A percentile compares a stretch with the other conserved stretches of the same genome.
phyloP scores from a whole-genome alignment of 2,888 invertebrate genomes.

The Rhamphomyia laevipes region DNA sequence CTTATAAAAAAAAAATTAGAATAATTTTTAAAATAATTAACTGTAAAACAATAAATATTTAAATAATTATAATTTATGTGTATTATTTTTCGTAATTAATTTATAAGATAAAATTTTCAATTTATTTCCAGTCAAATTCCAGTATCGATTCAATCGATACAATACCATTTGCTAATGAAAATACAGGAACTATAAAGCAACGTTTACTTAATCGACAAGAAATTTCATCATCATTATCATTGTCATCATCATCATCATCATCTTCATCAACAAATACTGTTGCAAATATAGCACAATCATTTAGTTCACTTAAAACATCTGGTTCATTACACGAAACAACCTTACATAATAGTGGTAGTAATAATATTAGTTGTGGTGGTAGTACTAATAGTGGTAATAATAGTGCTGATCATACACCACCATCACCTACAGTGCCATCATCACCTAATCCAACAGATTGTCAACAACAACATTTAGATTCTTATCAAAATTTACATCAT shows the following conservation, averaged over 20 bases:
- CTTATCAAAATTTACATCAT: background rate
- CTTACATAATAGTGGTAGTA: slow-evolving; percentile 16
- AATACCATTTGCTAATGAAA: slow-evolving; percentile 95
- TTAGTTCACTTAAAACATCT: slow-evolving; percentile 37
- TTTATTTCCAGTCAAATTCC: slow-evolving; percentile 65
- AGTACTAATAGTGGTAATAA: slow-evolving; percentile 7
- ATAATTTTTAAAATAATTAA: too few species aligned
- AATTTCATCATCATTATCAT: slow-evolving; percentile 30
- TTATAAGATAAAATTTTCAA: slow-evolving; percentile 27
- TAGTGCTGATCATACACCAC: slow-evolving; percentile 7
- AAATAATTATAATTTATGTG: too few species aligned
- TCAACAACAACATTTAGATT: background rate
- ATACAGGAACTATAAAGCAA: slow-evolving; percentile 96
- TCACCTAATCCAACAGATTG: slow-evolving; percentile 10
- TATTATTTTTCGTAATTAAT: background rate
- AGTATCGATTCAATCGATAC: slow-evolving; percentile 89
- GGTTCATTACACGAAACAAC: slow-evolving; percentile 40
- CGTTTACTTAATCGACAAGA: slow-evolving; percentile 46
- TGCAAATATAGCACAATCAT: slow-evolving; percentile 36
- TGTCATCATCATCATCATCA: slow-evolving; percentile 37
- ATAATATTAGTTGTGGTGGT: slow-evolving; percentile 9
- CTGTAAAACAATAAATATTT: background rate
- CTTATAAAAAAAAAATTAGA: too few species aligned
- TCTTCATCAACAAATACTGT: slow-evolving; percentile 36
- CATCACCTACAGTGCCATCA: slow-evolving; percentile 12